A percentile compares a stretch with the other conserved stretches of the same genome.
Evolutionary conservation across 2,113 vertebrate genomes (phyloP).

Genomic region (Entelurus aequoreus): DNA sequence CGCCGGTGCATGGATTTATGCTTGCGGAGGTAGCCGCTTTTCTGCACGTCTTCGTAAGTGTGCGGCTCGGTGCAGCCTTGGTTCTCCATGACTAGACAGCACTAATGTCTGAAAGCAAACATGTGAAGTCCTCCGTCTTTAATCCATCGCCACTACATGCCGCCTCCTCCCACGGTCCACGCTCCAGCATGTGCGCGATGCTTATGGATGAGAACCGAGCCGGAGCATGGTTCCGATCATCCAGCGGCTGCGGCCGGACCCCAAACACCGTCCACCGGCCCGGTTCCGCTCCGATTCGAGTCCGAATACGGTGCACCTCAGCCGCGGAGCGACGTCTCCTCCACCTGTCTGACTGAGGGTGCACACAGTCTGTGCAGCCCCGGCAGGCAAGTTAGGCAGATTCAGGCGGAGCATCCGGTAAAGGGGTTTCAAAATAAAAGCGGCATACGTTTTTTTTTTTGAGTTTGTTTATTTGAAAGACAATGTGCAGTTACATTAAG

Average conservation of each 20-base stretch:
- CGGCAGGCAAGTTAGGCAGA: neutral
- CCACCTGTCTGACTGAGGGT: constrained; percentile 62
- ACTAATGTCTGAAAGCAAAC: constrained; percentile 25
- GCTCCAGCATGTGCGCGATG: constrained; percentile 45
- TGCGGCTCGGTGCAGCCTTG: constrained; percentile 56
- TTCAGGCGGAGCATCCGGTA: neutral
- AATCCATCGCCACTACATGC: constrained; percentile 51
- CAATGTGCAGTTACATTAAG: no score
- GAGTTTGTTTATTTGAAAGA: no score
- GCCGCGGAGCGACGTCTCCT: constrained; percentile 54
- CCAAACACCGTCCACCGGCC: constrained; percentile 58
- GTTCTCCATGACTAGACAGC: constrained; percentile 70
- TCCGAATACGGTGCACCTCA: constrained; percentile 43
- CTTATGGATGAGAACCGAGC: constrained; percentile 39
- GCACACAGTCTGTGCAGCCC: constrained; percentile 28
- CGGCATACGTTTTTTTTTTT: no score
- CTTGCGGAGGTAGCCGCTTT: constrained; percentile 81
- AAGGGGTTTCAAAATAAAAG: constrained; percentile 36
- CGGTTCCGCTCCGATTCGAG: constrained; percentile 37
- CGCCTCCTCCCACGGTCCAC: constrained; percentile 39
- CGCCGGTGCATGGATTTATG: constrained; percentile 80
- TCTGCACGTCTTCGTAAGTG: constrained; percentile 72
- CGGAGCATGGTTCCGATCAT: constrained; percentile 41
- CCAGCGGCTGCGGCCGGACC: constrained; percentile 43
- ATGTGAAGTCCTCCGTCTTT: constrained; percentile 34